Percentiles rank a stretch among this genome's conserved stretches.
phyloP scores from a whole-genome alignment of 2,797 vertebrate genomes.

The Pantherophis vulpinus region DNA sequence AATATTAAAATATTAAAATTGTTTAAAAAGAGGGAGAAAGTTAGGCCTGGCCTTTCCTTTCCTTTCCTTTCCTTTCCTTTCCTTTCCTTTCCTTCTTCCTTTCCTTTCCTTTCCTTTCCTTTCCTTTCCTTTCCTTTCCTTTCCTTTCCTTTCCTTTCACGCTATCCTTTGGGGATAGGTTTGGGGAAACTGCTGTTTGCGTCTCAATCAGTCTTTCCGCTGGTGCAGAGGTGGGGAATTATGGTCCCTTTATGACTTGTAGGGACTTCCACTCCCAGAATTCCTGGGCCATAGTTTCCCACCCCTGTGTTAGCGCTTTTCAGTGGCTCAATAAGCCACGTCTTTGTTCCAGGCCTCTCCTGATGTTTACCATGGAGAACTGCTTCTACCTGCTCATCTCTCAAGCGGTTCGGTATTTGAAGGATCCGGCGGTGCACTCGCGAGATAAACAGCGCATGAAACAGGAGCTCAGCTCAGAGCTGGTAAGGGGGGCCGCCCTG shows the following conservation, averaged over 20 bases:
- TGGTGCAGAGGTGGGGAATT: not conserved
- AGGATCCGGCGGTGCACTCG: constrained; percentile 83
- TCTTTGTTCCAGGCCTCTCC: constrained; percentile 79
- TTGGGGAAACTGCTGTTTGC: not conserved
- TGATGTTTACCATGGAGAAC: constrained; percentile 98
- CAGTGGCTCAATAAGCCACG: not conserved
- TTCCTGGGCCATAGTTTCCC: not conserved
- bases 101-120: no score
- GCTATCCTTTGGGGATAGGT: no score
- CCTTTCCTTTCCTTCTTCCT: no score
- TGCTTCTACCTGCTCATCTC: constrained; percentile 98
- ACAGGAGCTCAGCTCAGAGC: constrained; percentile 96
- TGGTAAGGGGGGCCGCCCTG: constrained; percentile 76
- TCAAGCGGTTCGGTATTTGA: constrained; percentile 89
- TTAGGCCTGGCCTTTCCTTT: no score
- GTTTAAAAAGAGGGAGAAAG: no score
- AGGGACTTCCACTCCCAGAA: not conserved
- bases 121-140: no score
- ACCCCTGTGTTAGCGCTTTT: not conserved
- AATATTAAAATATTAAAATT: no score
- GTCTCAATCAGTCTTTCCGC: not conserved
- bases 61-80: no score
- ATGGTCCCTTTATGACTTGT: not conserved
- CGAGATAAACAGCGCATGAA: constrained; percentile 97
- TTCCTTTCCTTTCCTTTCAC: no score